Base-by-base conservation (phyloP, 2,888 invertebrate species). In the Embidobia sp. region DNA sequence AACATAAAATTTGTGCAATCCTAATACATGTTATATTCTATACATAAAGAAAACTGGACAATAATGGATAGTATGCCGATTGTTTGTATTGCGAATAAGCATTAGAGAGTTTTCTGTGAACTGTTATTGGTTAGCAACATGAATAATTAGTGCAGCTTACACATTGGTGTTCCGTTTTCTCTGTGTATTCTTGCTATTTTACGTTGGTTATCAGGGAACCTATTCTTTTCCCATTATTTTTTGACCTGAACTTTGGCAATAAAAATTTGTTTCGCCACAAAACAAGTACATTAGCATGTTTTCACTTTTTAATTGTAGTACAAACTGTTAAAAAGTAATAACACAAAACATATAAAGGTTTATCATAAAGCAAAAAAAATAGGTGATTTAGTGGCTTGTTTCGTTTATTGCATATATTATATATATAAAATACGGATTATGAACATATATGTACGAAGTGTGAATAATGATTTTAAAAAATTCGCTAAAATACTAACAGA, bases 281-380 rank as follows among this genome's bases (percentile, higher is more conserved):
- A 59, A 55, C 22, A 10, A 33, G 69, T 69, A 69, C 69, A 57
- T 49, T 49, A 59, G 3, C 51, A 49, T 61, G 70, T 70, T 70
- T 35, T 72, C 63, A 72, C 63, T 72, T 72, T 72, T 55, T 63
- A 72, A 72, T 63, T 16, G 55, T 72, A 72, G 73, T 57, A 73
- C 73, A 73, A 73, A 64, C 64, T 64, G 73, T 73, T 73, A 73
- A 64, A 48, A 64, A 72, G 55, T 72, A 35, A 33, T 73, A 31
- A 73, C 55, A 55, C 73, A 72, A 63, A 2, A 72, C 15, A 55
- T 57, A 64, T 42, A 40, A 64, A 48, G 18, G 29, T 57, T 57
- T 40, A 64, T 72, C 55, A 22, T 55, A 40, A 51, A 27, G n/a
- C 8, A 4, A 49, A 70, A 11, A n/a, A 53, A 48, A 57, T 26